Base-by-base conservation (phyloP, 2,113 vertebrate genomes). In the Anoplopoma fimbria region DNA sequence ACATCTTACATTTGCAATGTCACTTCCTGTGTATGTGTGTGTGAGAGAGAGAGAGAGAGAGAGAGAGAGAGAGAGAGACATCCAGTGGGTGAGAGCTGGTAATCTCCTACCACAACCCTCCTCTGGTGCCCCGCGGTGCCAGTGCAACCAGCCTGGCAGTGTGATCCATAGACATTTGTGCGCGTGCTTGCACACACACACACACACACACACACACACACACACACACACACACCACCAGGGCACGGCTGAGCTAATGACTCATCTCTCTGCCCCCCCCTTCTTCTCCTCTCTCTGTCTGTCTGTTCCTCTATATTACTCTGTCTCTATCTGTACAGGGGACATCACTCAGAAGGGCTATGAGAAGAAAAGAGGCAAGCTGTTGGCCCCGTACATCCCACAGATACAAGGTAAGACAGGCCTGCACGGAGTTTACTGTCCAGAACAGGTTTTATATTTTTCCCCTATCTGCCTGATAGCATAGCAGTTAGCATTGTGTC, bases 321-420 rank as follows among this genome's bases (percentile, higher is more conserved):
- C 82, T 83, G 69, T 92, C 65, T 92, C 75, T 93, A 55, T 90
- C 81, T 91, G 79, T 91, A 42, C 93, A 96, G 96, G 96, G 77
- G 96, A 96, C 93, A 96, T 96, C 92, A 96, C 96, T 87, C 96
- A 96, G 93, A 96, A 96, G 92, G 96, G 96, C 87, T 96, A 96
- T 91, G 96, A 96, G 92, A 96, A 96, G 95, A 96, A 96, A 89
- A 93, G 95, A 93, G 93, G 95, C 69, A 96, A 96, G 90, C 92
- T 96, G 82, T 83, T 96, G 88, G 96, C 95, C 14, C 95, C 96
- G 14, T 96, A 94, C 88, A 94, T 95, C 90, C 96, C 95, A 51
- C 95, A 96, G 92, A 95, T 95, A 75, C 94, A 95, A 96, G 95
- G 96, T 96, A 95, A 95, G 92, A 33, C 12, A 27, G 79, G 63